Base-by-base conservation (phyloP, 2,888 invertebrate genomes). In the Ormyrus nitidulus region DNA sequence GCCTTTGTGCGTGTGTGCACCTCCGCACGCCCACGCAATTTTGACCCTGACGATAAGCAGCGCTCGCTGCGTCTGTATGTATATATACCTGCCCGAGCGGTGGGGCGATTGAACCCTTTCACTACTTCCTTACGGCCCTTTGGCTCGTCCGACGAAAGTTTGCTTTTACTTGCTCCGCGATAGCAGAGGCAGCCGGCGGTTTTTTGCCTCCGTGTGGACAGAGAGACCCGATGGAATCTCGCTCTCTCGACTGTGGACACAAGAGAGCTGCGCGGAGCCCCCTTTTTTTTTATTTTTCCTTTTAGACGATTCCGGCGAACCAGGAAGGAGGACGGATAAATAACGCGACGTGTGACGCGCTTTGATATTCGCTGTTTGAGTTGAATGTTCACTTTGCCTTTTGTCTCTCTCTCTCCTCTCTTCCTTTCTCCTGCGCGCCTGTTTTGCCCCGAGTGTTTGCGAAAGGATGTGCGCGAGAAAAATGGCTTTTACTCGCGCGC, bases 21-120 rank as follows among this genome's bases (percentile, higher is more conserved):
- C 84, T 81, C 80, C 79, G 82, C 81, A 85, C 85, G 84, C 86
- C 85, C 82, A 86, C 86, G 85, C 86, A 84, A 86, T 86, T 86
- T 86, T 79, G 83, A 79, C 74, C 81, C 83, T 49, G 83, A 84
- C 82, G 85, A 84, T 85, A 85, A 85, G 53, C 10, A 59, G 49
- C 19, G 49, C 48, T 5, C 9, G 44, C 46, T 34, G 34, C 34
- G 34, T 4, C 34, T 2, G 19, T 19, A 19, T 19, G 3, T 4
- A 4, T 2, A 3, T 34, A 34, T 34, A 34, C 34, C 34, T 34
- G 34, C 34, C 11, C 48, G 65, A 51, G 65, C 13, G 13, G 4
- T 48, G 58, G 56, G 58, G 58, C 59, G 83, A 85, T 85, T 83
- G 80, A 83, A 83, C 83, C 82, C 82, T 61, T 53, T 73, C 54